phyloP scores from a whole-genome alignment of 2,888 invertebrate genomes.

The Phymatocera aterrima region DNA sequence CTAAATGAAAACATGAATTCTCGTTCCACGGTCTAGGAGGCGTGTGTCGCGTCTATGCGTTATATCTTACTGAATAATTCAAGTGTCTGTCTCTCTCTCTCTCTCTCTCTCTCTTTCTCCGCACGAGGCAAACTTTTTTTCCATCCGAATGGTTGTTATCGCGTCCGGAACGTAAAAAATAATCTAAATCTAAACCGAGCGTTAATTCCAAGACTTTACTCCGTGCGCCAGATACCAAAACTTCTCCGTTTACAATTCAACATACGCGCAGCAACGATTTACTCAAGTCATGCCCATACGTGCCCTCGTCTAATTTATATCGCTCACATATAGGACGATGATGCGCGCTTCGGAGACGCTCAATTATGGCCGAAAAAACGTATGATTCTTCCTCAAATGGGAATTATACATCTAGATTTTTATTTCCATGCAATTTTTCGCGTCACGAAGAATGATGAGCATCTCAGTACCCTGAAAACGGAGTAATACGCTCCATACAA shows the following conservation, averaged over 20 bases:
- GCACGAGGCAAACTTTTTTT: too few species aligned
- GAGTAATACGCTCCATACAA: too few species aligned
- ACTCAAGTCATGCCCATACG: neutral
- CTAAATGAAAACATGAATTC: neutral
- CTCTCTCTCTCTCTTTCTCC: too few species aligned
- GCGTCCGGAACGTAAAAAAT: neutral
- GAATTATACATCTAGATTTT: too few species aligned
- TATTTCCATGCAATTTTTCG: too few species aligned
- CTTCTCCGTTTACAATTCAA: neutral
- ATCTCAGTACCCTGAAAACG: too few species aligned
- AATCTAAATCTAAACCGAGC: neutral
- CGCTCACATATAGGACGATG: too few species aligned
- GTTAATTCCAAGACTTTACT: neutral
- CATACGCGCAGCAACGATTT: neutral
- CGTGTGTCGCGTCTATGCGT: neutral
- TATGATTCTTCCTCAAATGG: neutral
- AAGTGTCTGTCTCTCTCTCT: too few species aligned
- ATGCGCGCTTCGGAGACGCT: too few species aligned
- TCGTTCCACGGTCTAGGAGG: neutral
- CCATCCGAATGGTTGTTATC: constrained; percentile 15
- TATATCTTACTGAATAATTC: constrained; percentile 20
- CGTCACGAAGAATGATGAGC: too few species aligned
- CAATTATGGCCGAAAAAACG: neutral
- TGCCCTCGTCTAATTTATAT: neutral
- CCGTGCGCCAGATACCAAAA: neutral